These are phyloP conservation scores for Jordanella pulchra DNA, from an alignment of 2,797 vertebrate species.

Conservation along the genomic window DNA sequence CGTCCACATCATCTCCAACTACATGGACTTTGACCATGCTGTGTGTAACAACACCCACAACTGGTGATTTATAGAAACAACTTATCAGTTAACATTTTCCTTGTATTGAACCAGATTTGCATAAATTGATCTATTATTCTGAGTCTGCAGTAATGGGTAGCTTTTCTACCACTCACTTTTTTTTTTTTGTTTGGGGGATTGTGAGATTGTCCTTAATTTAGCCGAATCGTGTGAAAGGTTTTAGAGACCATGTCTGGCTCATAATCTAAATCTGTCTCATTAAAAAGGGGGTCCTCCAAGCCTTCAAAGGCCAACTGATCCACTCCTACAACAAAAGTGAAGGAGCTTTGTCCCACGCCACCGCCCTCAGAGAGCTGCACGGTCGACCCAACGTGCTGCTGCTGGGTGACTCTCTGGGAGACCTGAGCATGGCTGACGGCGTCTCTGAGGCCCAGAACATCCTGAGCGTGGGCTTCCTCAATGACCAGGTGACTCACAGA, in stretches of 20 bases:
- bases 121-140: too few relatives aligned
- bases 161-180: not conserved
- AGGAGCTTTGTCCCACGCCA: constrained; percentile 76
- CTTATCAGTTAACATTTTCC: too few relatives aligned
- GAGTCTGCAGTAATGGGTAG: too few relatives aligned
- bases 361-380: constrained; percentile 79
- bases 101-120: too few relatives aligned
- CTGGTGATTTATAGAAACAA: too few relatives aligned
- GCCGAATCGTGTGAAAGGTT: not conserved
- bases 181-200: not conserved
- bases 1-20: constrained; percentile 90
- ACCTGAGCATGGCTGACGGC: constrained; percentile 88
- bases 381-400: constrained; percentile 82
- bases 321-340: constrained; percentile 92
- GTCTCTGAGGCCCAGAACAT: constrained; percentile 76
- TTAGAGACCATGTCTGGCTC: not conserved
- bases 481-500: constrained; percentile 81
- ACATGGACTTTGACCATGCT: constrained; percentile 89
- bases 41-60: constrained; percentile 72
- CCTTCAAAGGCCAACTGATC: constrained; percentile 89
- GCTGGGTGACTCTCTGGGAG: constrained; percentile 89
- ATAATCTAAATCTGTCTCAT: constrained; percentile 1
- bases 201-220: not conserved
- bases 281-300: constrained; percentile 81
- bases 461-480: constrained; percentile 88